phyloP scores from a whole-genome alignment of 92 coral and sea anemone species.

The Paragorgia papillata region DNA sequence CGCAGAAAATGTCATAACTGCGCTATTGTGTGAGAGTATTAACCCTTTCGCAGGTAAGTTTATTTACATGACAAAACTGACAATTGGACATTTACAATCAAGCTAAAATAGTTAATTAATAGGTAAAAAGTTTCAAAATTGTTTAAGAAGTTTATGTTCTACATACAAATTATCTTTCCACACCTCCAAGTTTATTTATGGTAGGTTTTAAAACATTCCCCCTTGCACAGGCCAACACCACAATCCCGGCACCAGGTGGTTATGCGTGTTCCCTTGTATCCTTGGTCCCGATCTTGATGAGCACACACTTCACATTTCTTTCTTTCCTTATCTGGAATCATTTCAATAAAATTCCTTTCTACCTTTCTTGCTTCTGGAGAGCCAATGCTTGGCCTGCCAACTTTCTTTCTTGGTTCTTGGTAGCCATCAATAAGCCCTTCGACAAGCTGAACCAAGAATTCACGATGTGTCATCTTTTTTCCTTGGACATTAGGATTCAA shows the following conservation, averaged over 20 bases:
- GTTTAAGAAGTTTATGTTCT: no score
- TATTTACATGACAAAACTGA: no score
- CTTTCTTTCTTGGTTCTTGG: no score
- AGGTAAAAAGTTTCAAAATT: no score
- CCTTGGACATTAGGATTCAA: no score
- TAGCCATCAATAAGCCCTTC: no score
- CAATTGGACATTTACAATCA: no score
- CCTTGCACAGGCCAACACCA: conserved; percentile 26
- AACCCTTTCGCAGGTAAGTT: no score
- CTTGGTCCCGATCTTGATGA: background rate
- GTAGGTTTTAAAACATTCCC: background rate
- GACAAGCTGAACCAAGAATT: conserved; percentile 10
- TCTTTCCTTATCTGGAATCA: conserved; percentile 8
- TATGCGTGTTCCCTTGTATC: conserved; percentile 24
- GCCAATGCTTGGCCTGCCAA: conserved; percentile 20
- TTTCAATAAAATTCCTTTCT: conserved; percentile 17
- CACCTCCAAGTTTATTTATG: background rate
- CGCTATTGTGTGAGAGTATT: no score
- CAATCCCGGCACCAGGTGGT: conserved; percentile 33
- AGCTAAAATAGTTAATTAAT: no score
- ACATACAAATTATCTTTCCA: background rate
- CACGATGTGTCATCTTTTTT: background rate
- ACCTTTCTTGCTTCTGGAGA: conserved; percentile 16
- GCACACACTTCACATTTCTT: conserved; percentile 34
- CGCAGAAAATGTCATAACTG: no score